Percentiles rank a stretch among this genome's conserved stretches.
These are phyloP conservation scores for Macrotis lagotis DNA, from an alignment of 2,113 vertebrate species.

Conservation along the genomic window DNA sequence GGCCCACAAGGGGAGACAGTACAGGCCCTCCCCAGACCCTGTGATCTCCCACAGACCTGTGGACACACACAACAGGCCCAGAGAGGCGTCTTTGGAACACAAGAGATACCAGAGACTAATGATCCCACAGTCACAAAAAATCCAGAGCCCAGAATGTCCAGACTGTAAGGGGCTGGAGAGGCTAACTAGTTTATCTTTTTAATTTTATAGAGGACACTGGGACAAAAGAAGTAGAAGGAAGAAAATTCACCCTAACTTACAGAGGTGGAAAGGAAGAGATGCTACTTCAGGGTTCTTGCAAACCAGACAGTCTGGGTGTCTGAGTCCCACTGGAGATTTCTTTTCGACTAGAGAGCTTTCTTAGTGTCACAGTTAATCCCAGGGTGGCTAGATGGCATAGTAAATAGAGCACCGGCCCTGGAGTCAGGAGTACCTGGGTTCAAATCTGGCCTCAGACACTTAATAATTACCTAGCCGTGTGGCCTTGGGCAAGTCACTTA, in stretches of 20 bases:
- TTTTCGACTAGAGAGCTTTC: not conserved
- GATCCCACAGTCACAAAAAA: not conserved
- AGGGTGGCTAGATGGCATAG: too few species aligned
- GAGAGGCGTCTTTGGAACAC: not conserved
- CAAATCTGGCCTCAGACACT: too few species aligned
- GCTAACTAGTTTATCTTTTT: not conserved
- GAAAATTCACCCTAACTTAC: not conserved
- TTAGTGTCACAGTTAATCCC: not conserved
- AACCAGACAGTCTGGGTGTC: not conserved
- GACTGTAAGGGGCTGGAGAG: not conserved
- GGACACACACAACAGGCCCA: not conserved
- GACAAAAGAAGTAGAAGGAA: not conserved
- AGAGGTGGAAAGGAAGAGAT: not conserved
- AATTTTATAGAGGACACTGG: not conserved
- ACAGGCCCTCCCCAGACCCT: conserved; percentile 78
- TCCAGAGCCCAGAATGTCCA: rapidly evolving
- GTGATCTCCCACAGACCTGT: conserved; percentile 74
- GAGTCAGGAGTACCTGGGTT: too few species aligned
- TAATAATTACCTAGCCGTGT: too few species aligned
- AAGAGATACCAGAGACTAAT: not conserved
- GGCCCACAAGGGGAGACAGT: conserved; percentile 82
- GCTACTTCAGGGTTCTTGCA: not conserved
- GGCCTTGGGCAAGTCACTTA: too few species aligned
- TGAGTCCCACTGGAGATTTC: not conserved
- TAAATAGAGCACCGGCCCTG: too few species aligned